Base-by-base conservation (phyloP, 2,797 vertebrate species). In the Rhyacichthys aspro region DNA sequence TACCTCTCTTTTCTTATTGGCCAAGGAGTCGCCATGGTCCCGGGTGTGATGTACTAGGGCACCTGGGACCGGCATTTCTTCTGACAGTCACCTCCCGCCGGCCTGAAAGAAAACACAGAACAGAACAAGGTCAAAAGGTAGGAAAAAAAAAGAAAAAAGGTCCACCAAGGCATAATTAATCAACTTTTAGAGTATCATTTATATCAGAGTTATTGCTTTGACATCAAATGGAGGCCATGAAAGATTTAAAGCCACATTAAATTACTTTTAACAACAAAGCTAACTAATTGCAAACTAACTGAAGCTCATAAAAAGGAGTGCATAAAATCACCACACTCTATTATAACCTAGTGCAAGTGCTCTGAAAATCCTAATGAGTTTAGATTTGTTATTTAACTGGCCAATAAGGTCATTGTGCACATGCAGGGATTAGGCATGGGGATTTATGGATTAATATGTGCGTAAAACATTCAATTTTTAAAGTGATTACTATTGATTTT, bases 51-150 rank as follows among this genome's bases (percentile, higher is more conserved):
- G 85, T 82, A 61, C 87, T 89, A 86, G 72, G 86, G 89, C 83
- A 61, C 91, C 91, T 78, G 92, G 93, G 91, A 91, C 93, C 95
- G 93, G 98, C 97, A 99, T 99, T 89, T 98, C 95, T 98, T 94
- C 95, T 90, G 83, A 87, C 90, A 93, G 86, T 81, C 77, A 90
- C 90, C 92, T 90, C 79, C 74, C 72, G 37, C 70, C 79, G 86
- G 82, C 88, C 91, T 92, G 59, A 45, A 76, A 8, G 49, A 45
- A 67, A 19, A 80, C 11, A 39, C 7, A 71, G 8, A 12, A 55
- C 1, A 43, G 5, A n/a, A 32, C 38, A 43, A 43, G 23, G 41
- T 43, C 23, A 43, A 56, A 3, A 1, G 19, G 17, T 9, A 10
- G 16, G 15, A 36, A 16, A 11, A 37, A 28, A 5, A 4, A 28